These are phyloP conservation scores for Cyphomyrus plagiostoma DNA, from an alignment of 2,113 vertebrate species.

Conservation along the genomic window DNA sequence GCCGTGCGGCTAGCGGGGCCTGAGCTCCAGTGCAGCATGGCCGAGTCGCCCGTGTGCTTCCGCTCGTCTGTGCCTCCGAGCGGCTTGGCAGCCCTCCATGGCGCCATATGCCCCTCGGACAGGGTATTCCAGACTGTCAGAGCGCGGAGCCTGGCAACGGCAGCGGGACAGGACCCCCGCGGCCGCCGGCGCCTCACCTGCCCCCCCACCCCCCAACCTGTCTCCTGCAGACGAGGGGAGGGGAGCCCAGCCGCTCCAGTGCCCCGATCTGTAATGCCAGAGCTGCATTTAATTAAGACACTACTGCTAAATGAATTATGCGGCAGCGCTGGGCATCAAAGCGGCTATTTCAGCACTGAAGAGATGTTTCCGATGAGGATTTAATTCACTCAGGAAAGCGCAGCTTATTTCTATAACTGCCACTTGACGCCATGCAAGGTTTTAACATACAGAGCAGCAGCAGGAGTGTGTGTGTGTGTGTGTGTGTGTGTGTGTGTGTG, in stretches of 20 bases:
- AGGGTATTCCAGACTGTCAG: slow-evolving; percentile 6
- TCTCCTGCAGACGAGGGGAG: neutral
- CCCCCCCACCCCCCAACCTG: neutral
- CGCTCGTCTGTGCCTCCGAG: neutral
- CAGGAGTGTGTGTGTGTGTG: neutral
- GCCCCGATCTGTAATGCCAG: neutral
- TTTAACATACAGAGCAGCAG: neutral
- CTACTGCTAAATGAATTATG: neutral
- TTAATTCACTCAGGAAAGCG: neutral
- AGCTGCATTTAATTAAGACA: slow-evolving; percentile 3
- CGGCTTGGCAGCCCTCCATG: slow-evolving; percentile 10
- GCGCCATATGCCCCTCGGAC: slow-evolving; percentile 23
- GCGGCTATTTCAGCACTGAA: neutral
- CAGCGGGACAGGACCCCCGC: neutral
- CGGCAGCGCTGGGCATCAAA: neutral
- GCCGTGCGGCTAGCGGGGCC: neutral
- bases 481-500: neutral
- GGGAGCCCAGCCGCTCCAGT: neutral
- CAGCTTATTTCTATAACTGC: neutral
- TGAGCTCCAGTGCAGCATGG: neutral
- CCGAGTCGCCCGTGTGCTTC: neutral
- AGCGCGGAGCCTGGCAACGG: slow-evolving; percentile 8
- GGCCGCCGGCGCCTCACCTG: neutral
- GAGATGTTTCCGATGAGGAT: neutral
- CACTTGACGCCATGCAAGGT: neutral